Conservation (phyloP, 2,113 vertebrate genomes). For the Hyperopisus bebe region DNA sequence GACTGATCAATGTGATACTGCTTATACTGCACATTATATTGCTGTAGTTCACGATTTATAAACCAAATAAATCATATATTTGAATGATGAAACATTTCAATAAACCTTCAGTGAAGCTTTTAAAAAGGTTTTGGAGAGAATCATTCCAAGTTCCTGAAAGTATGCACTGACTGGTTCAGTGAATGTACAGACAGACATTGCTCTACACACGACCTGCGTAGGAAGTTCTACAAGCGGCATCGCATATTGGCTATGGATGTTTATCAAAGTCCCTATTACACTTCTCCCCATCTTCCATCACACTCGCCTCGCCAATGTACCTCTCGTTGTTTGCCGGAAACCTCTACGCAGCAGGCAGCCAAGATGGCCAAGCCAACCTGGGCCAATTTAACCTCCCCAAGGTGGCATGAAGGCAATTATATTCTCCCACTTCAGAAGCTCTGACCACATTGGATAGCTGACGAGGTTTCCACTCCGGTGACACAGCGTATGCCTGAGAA, state of each 20-base stretch:
- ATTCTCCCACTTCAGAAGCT: neutral
- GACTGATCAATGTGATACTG: neutral
- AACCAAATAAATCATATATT: neutral
- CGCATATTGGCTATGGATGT: neutral
- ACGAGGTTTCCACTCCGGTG: neutral
- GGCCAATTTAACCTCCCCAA: neutral
- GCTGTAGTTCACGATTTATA: neutral
- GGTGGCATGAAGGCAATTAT: conserved; percentile 5
- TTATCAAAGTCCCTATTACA: neutral
- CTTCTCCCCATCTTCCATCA: neutral
- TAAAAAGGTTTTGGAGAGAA: neutral
- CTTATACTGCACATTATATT: neutral
- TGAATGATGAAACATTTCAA: neutral
- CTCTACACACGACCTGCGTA: neutral
- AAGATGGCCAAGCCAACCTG: neutral
- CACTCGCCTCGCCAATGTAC: neutral
- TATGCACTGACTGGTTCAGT: neutral
- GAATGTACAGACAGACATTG: neutral
- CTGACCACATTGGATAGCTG: neutral
- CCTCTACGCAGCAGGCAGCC: neutral
- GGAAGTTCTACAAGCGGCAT: neutral
- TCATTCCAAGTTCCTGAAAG: neutral
- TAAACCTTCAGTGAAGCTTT: neutral
- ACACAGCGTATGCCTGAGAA: neutral
- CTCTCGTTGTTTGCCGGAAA: neutral